Evolutionary conservation across 2,113 vertebrate genomes (phyloP).

Genomic region (Sminthopsis crassicaudata): DNA sequence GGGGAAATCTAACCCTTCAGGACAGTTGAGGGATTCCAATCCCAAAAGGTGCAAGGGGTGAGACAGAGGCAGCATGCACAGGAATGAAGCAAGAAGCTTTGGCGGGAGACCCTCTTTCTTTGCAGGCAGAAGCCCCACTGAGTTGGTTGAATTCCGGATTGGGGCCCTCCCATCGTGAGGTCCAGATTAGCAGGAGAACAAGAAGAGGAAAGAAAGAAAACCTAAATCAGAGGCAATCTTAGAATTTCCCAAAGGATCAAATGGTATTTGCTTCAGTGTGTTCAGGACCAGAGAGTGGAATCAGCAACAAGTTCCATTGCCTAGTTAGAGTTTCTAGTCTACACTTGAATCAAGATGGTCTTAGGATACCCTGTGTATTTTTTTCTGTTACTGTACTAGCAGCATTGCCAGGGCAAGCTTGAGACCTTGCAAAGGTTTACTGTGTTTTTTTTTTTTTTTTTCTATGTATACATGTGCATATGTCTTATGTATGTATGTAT

Average conservation of each 20-base stretch:
- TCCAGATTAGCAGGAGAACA: not conserved
- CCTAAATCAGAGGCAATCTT: slow-evolving; percentile 27
- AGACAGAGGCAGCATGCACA: not conserved
- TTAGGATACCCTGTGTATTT: slow-evolving; percentile 75
- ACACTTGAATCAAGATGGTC: slow-evolving; percentile 61
- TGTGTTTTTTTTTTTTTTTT: slow-evolving; percentile 75
- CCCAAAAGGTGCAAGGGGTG: not conserved
- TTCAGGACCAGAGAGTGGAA: slow-evolving; percentile 46
- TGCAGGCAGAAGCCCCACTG: not conserved
- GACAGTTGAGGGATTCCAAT: not conserved
- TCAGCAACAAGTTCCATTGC: slow-evolving; percentile 14
- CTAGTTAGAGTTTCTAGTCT: slow-evolving; percentile 58
- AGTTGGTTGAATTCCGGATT: not conserved
- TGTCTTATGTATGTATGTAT: not conserved
- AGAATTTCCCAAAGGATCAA: slow-evolving; percentile 66
- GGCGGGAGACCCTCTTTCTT: not conserved
- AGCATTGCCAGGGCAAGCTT: slow-evolving; percentile 76
- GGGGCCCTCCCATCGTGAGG: not conserved
- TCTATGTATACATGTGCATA: slow-evolving; percentile 14
- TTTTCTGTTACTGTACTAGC: slow-evolving; percentile 62
- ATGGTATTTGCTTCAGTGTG: slow-evolving; percentile 39
- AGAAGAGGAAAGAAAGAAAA: slow-evolving; percentile 21
- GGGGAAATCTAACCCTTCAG: not conserved
- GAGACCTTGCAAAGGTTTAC: slow-evolving; percentile 73
- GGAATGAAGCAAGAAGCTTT: not conserved